Evolutionary conservation across 2,888 invertebrate species (phyloP), one percentile per base, ranked within the genome.

Genomic region (Saturnia japonica): DNA sequence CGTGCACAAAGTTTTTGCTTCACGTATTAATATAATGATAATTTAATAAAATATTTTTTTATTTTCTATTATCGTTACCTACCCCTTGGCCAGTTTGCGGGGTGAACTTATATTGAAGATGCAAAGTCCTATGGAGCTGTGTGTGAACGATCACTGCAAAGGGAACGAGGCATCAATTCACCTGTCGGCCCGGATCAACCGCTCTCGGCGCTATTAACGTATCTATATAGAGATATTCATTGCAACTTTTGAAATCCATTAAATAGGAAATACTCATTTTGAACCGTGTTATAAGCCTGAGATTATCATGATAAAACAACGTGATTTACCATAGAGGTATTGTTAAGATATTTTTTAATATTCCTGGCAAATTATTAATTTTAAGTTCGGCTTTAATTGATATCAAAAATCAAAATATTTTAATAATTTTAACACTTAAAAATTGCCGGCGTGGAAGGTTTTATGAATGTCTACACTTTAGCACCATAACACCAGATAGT

Each of bases 131-230:
- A 70, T 14, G 16, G 45, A 14, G 83, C 85, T 85, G 14, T 28
- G 57, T 60, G 84, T 87, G 87, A 88, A 81, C 85, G 88, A 89
- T 89, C 40, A 19, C 54, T 80, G 81, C 74, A 82, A 84, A 81
- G 82, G 85, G 85, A 81, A 79, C 85, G 84, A 83, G 86, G 85
- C 88, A 90, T 91, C 84, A 84, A 90, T 91, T 88, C 88, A 91
- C 91, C 91, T 91, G 91, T 90, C 91, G 85, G 77, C 82, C 74
- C 76, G 81, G 85, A 86, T 90, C 84, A 85, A 81, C 82, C 80
- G 82, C 80, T 83, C 77, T 77, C 71, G 74, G 74, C 74, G 74
- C 73, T 68, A 75, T n/a, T n/a, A 68, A 60, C 19, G 73, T 74
- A 82, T 74, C 2, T 77, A 0, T 73, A 72, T n/a, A 76, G 86